Base-by-base conservation (phyloP, 2,797 vertebrate species). In the Okamejei kenojei region DNA sequence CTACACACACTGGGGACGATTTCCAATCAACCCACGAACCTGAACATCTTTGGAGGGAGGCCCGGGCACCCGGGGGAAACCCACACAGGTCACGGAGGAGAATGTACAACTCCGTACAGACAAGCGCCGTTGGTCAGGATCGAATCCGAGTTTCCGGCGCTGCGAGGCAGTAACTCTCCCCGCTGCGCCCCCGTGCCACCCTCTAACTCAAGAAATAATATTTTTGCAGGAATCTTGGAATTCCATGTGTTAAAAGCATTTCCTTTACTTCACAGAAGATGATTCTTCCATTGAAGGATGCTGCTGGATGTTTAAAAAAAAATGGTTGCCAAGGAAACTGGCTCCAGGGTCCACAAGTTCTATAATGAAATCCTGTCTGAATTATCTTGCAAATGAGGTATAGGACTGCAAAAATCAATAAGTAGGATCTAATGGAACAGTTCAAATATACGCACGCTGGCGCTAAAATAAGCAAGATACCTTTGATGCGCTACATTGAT, bases 261-360 rank as follows among this genome's bases (percentile, higher is more conserved):
- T 88, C 84, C 84, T 32, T 88, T 65, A 65, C 61, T 88, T 65
- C 84, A 88, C 84, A 88, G 58, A 86, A 17, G 82, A 86, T 17
- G 84, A 88, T 65, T 65, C 29, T 88, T 32, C 19, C 17, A 13
- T 63, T n/a, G 54, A 1, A 86, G 13, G 76, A 78, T 78, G 77
- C 32, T 78, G 77, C 32, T 78, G 77, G 54, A 45, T 54, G 45
- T 92, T 80, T 45, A n/a, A n/a, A n/a, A n/a, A n/a, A n/a, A 6
- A 54, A 86, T 65, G 71, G 93, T 94, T 94, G 93, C 93, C 93
- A 94, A 63, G 93, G 79, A 76, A 95, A 94, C 54, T 61, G 68
- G 1, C 84, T 88, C 84, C 3, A 68, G 21, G 15, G 45, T 61
- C 29, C 73, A 73, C 90, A 32, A 88, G 93, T 93, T 21, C 63